phyloP scores from a whole-genome alignment of 1,140 invertebrate species.

The Drosophila ogumai region DNA sequence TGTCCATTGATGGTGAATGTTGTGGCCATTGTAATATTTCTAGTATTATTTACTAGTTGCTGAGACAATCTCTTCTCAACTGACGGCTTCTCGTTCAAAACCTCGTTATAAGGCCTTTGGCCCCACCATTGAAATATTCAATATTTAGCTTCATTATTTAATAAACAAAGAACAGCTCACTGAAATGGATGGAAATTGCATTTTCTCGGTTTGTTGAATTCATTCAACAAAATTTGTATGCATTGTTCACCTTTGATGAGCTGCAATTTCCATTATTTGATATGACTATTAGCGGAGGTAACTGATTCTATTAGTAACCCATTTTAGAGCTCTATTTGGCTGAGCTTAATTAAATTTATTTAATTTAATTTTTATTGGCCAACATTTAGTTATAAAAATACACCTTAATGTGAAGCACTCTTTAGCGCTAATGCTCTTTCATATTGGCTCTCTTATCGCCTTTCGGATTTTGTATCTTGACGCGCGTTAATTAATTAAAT shows the following conservation, averaged over 20 bases:
- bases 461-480: conserved; percentile 53
- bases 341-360: neutral
- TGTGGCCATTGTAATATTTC: conserved; percentile 53
- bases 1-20: conserved; percentile 85
- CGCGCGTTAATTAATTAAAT: conserved; percentile 78
- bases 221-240: conserved; percentile 16
- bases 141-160: conserved; percentile 24
- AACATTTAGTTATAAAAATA: conserved; percentile 6
- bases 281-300: conserved; percentile 27
- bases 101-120: conserved; percentile 13
- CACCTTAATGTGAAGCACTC: conserved; percentile 2
- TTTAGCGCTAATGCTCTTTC: conserved; percentile 19
- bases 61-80: neutral
- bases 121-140: neutral
- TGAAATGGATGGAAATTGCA: conserved; percentile 18
- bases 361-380: neutral
- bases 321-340: neutral
- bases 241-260: conserved; percentile 14
- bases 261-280: conserved; percentile 36
- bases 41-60: neutral
- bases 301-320: conserved; percentile 23
- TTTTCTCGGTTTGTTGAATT: conserved; percentile 15
- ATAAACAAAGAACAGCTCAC: conserved; percentile 21
- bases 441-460: conserved; percentile 48
- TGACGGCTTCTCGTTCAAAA: conserved; percentile 2